Percentiles rank a stretch among this genome's conserved stretches.
Conservation (phyloP, 2,888 invertebrate genomes). For the Tortricodes alternella region DNA sequence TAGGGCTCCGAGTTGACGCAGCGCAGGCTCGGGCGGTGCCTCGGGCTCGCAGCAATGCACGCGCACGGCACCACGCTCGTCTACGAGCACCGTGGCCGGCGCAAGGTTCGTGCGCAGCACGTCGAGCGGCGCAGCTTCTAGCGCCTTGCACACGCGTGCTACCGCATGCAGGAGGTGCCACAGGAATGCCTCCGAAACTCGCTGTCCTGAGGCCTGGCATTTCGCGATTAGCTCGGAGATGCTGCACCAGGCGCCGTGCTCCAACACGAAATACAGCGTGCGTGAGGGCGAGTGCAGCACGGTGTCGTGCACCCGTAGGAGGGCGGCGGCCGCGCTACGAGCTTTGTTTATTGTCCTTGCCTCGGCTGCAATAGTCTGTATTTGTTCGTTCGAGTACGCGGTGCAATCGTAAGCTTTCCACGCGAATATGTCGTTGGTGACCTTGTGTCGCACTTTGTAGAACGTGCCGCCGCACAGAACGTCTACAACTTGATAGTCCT, state of each 20-base stretch:
- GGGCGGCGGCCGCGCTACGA: slow-evolving; percentile 57
- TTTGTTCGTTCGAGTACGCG: slow-evolving; percentile 66
- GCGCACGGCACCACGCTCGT: slow-evolving; percentile 60
- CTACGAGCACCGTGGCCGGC: slow-evolving; percentile 59
- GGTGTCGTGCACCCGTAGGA: slow-evolving; percentile 72
- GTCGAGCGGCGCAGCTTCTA: slow-evolving; percentile 53
- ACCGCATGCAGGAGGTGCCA: slow-evolving; percentile 71
- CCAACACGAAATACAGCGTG: slow-evolving; percentile 76
- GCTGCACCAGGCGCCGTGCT: slow-evolving; percentile 68
- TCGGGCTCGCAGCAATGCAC: slow-evolving; percentile 68
- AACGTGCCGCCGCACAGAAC: slow-evolving; percentile 75
- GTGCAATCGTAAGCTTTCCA: slow-evolving; percentile 78
- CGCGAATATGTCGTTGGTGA: slow-evolving; percentile 75
- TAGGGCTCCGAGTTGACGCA: slow-evolving; percentile 64
- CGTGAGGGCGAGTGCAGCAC: slow-evolving; percentile 73
- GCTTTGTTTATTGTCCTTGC: slow-evolving; percentile 69
- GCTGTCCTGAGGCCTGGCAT: slow-evolving; percentile 56
- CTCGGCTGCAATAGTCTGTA: slow-evolving; percentile 70
- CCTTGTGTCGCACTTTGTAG: slow-evolving; percentile 80
- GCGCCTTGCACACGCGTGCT: slow-evolving; percentile 57
- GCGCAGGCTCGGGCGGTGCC: slow-evolving; percentile 35
- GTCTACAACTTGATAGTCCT: slow-evolving; percentile 78
- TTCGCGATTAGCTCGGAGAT: slow-evolving; percentile 59
- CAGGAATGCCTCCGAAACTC: slow-evolving; percentile 66
- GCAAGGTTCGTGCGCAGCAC: slow-evolving; percentile 61